Evolutionary conservation across 2,113 vertebrate genomes (phyloP).

Genomic region (Anolis sagrei): DNA sequence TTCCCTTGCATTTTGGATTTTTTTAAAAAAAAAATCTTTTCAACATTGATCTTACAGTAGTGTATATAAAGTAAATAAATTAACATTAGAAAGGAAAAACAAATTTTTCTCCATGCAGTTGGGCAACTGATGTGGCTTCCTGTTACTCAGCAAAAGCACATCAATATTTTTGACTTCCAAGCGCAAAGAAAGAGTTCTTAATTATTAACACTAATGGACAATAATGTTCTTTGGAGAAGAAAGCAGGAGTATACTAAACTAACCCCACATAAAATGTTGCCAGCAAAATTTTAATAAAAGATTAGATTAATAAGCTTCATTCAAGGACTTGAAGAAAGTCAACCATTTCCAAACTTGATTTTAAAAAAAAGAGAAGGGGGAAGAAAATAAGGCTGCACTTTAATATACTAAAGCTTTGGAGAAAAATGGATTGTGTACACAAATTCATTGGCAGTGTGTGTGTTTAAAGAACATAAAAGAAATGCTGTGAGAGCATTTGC

Average conservation of each 20-base stretch:
- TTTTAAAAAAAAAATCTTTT: not conserved
- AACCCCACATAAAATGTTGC: constrained; percentile 5
- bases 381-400: not conserved
- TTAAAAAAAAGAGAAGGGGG: not conserved
- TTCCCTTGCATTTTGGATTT: not conserved
- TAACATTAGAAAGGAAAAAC: constrained; percentile 6
- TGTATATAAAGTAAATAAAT: constrained; percentile 8
- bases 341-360: not conserved
- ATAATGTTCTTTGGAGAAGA: constrained; percentile 28
- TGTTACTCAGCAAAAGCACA: not conserved
- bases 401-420: not conserved
- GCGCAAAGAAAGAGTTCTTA: constrained; percentile 51
- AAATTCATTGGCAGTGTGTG: not conserved
- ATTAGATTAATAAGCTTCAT: not conserved
- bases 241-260: not conserved
- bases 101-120: not conserved
- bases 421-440: too few relatives aligned
- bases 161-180: constrained; percentile 24
- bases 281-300: constrained; percentile 23
- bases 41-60: constrained; percentile 14
- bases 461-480: not conserved
- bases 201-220: constrained; percentile 61
- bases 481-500: not conserved
- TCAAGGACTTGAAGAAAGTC: constrained; percentile 13
- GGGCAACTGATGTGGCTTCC: not conserved